These are phyloP conservation scores for Lophius americanus DNA, from an alignment of 2,797 vertebrate genomes.

Conservation along the genomic window DNA sequence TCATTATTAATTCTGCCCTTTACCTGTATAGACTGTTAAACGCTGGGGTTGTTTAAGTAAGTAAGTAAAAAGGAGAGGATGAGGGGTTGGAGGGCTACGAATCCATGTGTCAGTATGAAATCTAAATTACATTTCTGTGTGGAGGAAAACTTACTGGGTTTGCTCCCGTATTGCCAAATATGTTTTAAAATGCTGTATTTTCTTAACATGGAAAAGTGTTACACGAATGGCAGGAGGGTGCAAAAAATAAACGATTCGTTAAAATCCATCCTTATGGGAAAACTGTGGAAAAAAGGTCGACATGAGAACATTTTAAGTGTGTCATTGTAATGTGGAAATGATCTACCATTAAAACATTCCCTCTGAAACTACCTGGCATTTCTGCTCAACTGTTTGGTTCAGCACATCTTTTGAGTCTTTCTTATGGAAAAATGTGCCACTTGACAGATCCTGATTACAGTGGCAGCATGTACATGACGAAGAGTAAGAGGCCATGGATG, in stretches of 20 bases:
- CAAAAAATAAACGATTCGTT: slow-evolving; percentile 44
- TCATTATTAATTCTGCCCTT: slow-evolving; percentile 62
- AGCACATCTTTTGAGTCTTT: neutral
- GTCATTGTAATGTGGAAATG: slow-evolving; percentile 83
- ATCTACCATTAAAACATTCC: slow-evolving; percentile 88
- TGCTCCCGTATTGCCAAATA: slow-evolving; percentile 87
- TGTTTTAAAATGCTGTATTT: slow-evolving; percentile 84
- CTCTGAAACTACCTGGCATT: slow-evolving; percentile 70
- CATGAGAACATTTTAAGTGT: slow-evolving; percentile 77
- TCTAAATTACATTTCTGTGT: slow-evolving; percentile 72
- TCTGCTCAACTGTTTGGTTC: slow-evolving; percentile 3
- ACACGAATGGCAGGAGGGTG: slow-evolving; percentile 70
- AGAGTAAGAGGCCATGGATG: no score
- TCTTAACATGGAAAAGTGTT: slow-evolving; percentile 85
- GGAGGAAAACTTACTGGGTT: slow-evolving; percentile 75
- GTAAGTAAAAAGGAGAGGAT: slow-evolving; percentile 30
- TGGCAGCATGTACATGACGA: no score
- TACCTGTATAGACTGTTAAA: slow-evolving; percentile 82
- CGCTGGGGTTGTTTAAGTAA: slow-evolving; percentile 74
- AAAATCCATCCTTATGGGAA: slow-evolving; percentile 71
- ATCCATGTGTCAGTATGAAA: slow-evolving; percentile 72
- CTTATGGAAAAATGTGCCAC: no score
- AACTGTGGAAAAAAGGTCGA: slow-evolving; percentile 72
- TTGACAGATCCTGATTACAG: no score
- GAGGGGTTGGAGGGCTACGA: slow-evolving; percentile 67